Base-by-base conservation (phyloP, 2,113 vertebrate genomes). In the Planiliza haematocheilus region DNA sequence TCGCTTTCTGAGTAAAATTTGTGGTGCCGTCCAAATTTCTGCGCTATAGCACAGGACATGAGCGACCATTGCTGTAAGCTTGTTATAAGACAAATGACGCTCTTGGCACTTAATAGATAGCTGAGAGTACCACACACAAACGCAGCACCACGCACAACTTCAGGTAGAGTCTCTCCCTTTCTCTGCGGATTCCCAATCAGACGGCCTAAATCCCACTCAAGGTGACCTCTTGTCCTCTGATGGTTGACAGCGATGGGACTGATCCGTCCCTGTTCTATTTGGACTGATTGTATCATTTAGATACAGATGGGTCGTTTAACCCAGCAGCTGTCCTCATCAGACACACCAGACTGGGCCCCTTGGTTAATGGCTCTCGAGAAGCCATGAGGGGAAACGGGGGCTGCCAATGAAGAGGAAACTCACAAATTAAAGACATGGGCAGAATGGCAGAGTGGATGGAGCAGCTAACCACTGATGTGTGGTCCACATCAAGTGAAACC, bases 301-400 rank as follows among this genome's bases (percentile, higher is more conserved):
- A 85, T 86, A 83, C 86, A 89, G 87, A 87, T 89, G 88, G 85
- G 86, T 74, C 59, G 50, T 89, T 92, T 90, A 89, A 88, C 82
- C 74, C 82, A 88, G 86, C 91, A 92, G 85, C 88, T 91, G 89
- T 89, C 82, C 80, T 86, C 87, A 86, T 88, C 87, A 87, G 73
- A 84, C 70, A 48, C 85, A 86, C 60, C 77, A 89, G 85, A 80
- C 82, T 83, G 75, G 86, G 79, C 79, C 74, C 74, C 61, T 60
- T 76, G 66, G 75, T 76, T 91, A 88, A 91, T 91, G 85, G 73
- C 74, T 77, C 81, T 62, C 56, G 3, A 39, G 37, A 79, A 82
- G 59, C 79, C 70, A 69, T 55, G 73, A 64, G 51, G 65, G 70
- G 65, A 49, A 56, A 52, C 21, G 24, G 46, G 50, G 61, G 65